Percentiles rank a stretch among this genome's conserved stretches.
Conservation (phyloP, 2,797 vertebrate species). For the Hirundo rustica region DNA sequence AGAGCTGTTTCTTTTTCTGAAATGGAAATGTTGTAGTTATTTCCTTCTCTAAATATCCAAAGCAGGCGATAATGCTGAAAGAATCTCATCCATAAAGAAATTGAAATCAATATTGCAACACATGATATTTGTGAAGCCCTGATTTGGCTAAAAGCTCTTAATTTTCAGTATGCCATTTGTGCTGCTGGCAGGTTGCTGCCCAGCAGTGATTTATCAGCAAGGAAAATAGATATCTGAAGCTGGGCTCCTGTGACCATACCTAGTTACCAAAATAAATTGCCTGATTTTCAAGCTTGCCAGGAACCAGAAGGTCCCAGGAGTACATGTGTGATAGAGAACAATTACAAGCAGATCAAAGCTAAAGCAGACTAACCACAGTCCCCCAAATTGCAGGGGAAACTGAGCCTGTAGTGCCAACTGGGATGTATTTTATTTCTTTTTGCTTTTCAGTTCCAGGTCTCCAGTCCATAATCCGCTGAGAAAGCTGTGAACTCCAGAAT, state of each 20-base stretch:
- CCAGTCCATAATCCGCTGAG: background rate
- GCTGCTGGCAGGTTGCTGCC: constrained; percentile 1
- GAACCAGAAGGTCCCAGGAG: constrained; percentile 12
- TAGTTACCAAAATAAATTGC: constrained; percentile 36
- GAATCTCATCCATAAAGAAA: background rate
- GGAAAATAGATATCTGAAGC: background rate
- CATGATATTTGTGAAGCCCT: background rate
- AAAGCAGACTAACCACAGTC: background rate
- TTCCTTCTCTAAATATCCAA: background rate
- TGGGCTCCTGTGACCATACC: background rate
- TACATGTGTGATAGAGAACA: background rate
- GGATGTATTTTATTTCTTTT: background rate
- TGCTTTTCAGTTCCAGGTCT: background rate
- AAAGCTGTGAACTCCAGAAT: background rate
- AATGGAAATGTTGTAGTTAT: constrained; percentile 11
- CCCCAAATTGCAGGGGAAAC: background rate
- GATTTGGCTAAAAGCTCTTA: constrained; percentile 23
- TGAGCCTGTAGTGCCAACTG: background rate
- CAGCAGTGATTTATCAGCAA: constrained; percentile 1
- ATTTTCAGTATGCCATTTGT: background rate
- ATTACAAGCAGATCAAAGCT: constrained; percentile 6
- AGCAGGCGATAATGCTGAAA: background rate
- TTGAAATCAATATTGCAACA: constrained; percentile 17
- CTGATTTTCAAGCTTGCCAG: constrained; percentile 37
- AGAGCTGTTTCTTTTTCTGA: constrained; percentile 11